These are phyloP conservation scores for Capitulum mitella DNA, from an alignment of 2,888 invertebrate genomes.

Conservation along the genomic window DNA sequence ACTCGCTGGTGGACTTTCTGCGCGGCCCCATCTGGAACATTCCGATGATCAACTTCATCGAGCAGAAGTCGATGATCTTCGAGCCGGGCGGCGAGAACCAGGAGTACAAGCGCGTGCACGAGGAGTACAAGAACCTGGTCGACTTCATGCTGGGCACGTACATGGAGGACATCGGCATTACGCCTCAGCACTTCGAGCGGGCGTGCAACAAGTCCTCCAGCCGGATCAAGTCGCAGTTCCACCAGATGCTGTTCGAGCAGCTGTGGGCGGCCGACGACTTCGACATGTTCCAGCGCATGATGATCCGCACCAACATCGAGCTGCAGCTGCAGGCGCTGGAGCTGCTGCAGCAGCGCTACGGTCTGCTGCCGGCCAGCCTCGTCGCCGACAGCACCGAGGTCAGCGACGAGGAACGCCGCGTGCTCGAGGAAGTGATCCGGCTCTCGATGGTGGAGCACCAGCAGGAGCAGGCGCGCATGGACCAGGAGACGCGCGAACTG, in stretches of 20 bases:
- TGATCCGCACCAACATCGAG: constrained; percentile 87
- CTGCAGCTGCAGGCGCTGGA: constrained; percentile 81
- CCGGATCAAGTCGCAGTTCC: constrained; percentile 50
- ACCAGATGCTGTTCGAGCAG: constrained; percentile 60
- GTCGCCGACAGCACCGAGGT: constrained; percentile 37
- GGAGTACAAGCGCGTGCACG: constrained; percentile 62
- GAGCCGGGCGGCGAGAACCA: constrained; percentile 53
- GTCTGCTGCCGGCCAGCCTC: constrained; percentile 58
- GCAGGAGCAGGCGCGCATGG: constrained; percentile 34
- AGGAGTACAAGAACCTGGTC: constrained; percentile 84
- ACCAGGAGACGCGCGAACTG: constrained; percentile 36
- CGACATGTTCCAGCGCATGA: constrained; percentile 80
- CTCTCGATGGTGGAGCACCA: constrained; percentile 37
- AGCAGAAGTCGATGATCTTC: constrained; percentile 85
- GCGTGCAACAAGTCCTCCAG: constrained; percentile 53
- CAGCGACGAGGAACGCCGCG: constrained; percentile 17
- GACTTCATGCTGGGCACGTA: constrained; percentile 83
- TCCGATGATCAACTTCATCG: constrained; percentile 81
- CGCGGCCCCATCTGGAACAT: constrained; percentile 90
- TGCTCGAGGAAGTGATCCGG: constrained; percentile 15
- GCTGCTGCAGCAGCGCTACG: constrained; percentile 67
- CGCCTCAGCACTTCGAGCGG: constrained; percentile 75
- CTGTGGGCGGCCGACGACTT: constrained; percentile 91
- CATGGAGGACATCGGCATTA: constrained; percentile 85
- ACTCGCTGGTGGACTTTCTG: constrained; percentile 80